Conservation (phyloP, 2,113 vertebrate species). For the Nothocercus julius region DNA sequence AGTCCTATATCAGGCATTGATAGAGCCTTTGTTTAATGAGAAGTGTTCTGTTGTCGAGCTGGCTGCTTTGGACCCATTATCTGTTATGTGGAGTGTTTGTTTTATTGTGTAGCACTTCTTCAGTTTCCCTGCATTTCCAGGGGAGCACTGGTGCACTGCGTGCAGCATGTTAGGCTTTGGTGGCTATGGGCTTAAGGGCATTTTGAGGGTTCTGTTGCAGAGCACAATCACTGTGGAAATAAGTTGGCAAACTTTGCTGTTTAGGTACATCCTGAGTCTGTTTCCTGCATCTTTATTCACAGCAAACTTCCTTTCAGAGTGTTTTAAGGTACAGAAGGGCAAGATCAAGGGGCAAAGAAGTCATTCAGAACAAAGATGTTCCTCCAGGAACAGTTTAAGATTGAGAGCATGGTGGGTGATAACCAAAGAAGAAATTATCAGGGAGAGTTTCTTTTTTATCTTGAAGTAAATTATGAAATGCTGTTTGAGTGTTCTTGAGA, state of each 20-base stretch:
- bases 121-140: background rate
- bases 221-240: background rate
- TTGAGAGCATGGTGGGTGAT: background rate
- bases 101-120: background rate
- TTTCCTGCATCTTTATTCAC: background rate
- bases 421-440: background rate
- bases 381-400: background rate
- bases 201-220: background rate
- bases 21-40: background rate
- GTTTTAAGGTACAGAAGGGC: background rate
- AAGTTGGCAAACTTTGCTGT: background rate
- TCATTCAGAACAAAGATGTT: background rate
- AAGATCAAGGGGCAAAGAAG: background rate
- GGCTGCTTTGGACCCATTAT: background rate
- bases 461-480: background rate
- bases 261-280: background rate
- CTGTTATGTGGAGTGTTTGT: background rate
- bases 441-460: background rate
- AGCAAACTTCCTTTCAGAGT: background rate
- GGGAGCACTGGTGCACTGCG: background rate
- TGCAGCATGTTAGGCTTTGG: background rate
- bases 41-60: background rate
- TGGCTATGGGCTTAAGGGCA: background rate
- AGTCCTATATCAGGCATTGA: background rate
- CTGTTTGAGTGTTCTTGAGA: background rate